Conservation (phyloP, 2,113 vertebrate species). For the Hiodon tergisus region DNA sequence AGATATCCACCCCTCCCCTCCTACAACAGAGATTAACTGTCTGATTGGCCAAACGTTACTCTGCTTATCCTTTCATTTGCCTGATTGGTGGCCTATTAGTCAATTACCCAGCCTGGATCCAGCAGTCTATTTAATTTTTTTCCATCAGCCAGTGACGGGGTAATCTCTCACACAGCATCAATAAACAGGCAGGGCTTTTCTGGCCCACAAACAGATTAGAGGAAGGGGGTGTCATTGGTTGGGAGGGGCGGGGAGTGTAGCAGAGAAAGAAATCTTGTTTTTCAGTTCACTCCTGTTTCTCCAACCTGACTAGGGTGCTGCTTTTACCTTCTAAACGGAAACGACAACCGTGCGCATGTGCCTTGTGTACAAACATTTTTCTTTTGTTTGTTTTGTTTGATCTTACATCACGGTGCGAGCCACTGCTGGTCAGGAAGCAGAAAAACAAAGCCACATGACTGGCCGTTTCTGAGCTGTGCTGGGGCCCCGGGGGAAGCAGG, state of each 20-base stretch:
- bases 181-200: constrained; percentile 3
- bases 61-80: background rate
- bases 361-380: background rate
- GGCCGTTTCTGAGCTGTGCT: background rate
- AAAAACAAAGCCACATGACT: constrained; percentile 13
- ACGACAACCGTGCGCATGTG: background rate
- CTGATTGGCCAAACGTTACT: background rate
- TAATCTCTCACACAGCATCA: constrained; percentile 1
- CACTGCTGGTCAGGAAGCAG: background rate
- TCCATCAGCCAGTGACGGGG: constrained; percentile 13
- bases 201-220: background rate
- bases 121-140: background rate
- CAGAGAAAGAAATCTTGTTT: background rate
- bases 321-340: background rate
- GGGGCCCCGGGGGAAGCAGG: too few relatives aligned
- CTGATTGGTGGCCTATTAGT: background rate
- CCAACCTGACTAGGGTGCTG: background rate
- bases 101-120: background rate
- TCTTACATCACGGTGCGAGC: background rate
- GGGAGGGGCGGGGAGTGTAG: background rate
- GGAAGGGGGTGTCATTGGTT: background rate
- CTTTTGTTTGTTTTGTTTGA: background rate
- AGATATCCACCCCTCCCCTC: background rate
- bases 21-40: background rate
- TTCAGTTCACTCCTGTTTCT: background rate